A percentile compares a stretch with the other conserved stretches of the same genome.
phyloP scores from a whole-genome alignment of 2,888 invertebrate species.

The Eurois occulta region DNA sequence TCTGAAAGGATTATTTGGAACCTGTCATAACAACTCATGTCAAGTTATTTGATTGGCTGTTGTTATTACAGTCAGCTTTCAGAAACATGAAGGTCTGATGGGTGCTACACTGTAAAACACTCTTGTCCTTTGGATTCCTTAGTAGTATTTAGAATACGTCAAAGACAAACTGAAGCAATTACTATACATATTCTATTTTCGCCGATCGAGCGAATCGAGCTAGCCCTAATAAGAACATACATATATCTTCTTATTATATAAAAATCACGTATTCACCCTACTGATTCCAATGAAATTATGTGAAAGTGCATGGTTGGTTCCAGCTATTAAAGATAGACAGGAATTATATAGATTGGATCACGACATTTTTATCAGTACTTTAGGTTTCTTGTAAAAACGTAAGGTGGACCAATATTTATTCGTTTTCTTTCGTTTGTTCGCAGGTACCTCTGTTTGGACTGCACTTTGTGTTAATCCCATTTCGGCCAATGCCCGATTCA shows the following conservation, averaged over 20 bases:
- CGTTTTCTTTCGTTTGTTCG: conserved; percentile 33
- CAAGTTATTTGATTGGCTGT: conserved; percentile 8
- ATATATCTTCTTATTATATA: neutral
- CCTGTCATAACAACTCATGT: conserved; percentile 16
- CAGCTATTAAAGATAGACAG: neutral
- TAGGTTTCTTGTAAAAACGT: neutral
- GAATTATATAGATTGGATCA: neutral
- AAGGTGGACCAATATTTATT: neutral
- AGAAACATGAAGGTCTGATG: neutral
- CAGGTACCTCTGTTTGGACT: conserved; percentile 94
- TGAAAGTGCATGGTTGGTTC: neutral
- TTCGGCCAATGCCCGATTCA: conserved; percentile 91
- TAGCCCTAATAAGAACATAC: neutral
- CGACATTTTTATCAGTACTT: neutral
- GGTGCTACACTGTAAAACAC: neutral
- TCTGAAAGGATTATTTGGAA: conserved; percentile 3
- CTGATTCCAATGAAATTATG: neutral
- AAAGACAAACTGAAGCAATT: neutral
- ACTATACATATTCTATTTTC: neutral
- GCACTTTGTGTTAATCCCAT: conserved; percentile 93
- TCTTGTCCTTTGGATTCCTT: neutral
- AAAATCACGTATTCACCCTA: neutral
- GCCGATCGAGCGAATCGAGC: neutral
- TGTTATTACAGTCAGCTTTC: neutral
- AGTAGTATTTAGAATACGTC: neutral